Evolutionary conservation across 1,140 invertebrate genomes (phyloP).

Genomic region (Polyergus mexicanus): DNA sequence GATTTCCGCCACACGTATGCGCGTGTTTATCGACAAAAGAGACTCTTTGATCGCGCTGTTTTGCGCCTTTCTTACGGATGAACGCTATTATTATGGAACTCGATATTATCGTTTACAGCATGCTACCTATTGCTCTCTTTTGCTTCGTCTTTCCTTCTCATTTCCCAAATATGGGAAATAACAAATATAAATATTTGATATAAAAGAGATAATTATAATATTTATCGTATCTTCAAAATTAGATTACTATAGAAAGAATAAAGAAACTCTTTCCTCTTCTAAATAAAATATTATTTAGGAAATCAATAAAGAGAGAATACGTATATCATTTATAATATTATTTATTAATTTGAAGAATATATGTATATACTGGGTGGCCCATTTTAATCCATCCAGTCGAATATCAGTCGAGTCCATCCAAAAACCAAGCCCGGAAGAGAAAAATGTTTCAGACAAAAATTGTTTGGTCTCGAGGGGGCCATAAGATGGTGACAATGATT

Average conservation of each 20-base stretch:
- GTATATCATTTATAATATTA: neutral
- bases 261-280: neutral
- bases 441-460: too few species aligned
- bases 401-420: too few species aligned
- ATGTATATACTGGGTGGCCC: too few species aligned
- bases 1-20: slow-evolving; percentile 4
- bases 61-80: slow-evolving; percentile 43
- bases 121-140: neutral
- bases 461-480: too few species aligned
- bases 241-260: neutral
- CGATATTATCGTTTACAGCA: slow-evolving; percentile 36
- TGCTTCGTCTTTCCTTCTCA: neutral
- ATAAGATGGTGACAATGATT: too few species aligned
- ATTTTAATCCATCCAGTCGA: too few species aligned
- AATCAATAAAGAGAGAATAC: neutral
- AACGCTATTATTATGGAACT: slow-evolving; percentile 46
- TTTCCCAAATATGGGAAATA: neutral
- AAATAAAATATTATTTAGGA: neutral
- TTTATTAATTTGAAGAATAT: neutral
- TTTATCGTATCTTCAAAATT: neutral
- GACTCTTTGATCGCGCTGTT: slow-evolving; percentile 48
- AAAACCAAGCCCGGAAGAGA: too few species aligned
- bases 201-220: neutral
- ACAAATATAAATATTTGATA: neutral
- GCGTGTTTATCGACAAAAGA: slow-evolving; percentile 30